These are phyloP conservation scores for Meiosimyza platycephala DNA, from an alignment of 2,888 invertebrate genomes.

Conservation along the genomic window DNA sequence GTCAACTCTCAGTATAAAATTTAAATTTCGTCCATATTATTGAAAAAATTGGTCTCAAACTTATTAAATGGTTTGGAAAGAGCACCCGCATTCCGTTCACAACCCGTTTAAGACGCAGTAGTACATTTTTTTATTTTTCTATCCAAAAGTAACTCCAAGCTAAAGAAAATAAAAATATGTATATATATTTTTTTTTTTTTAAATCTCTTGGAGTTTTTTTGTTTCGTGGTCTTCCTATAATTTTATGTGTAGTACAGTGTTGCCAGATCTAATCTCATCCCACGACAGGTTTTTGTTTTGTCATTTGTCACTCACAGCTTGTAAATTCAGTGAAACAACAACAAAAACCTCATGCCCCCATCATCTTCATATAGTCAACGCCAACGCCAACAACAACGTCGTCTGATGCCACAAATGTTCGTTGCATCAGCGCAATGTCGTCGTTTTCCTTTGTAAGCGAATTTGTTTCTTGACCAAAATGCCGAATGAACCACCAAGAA, in stretches of 20 bases:
- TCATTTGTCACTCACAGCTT: slow-evolving; percentile 66
- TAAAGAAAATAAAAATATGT: too few species aligned
- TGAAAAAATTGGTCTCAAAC: too few species aligned
- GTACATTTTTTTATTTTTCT: too few species aligned
- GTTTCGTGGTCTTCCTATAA: slow-evolving; percentile 21
- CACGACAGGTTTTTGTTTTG: slow-evolving; percentile 67
- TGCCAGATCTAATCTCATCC: slow-evolving; percentile 58
- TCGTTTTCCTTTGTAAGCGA: slow-evolving; percentile 25
- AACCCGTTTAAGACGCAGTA: too few species aligned
- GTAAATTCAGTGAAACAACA: slow-evolving; percentile 50
- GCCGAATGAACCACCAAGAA: slow-evolving; percentile 39
- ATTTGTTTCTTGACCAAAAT: slow-evolving; percentile 38
- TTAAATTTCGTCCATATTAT: too few species aligned
- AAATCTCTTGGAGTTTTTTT: not conserved
- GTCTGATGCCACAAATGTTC: slow-evolving; percentile 45
- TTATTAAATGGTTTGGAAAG: too few species aligned
- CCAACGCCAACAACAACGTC: slow-evolving; percentile 43
- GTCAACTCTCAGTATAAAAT: too few species aligned
- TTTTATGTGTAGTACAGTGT: slow-evolving; percentile 47
- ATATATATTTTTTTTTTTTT: too few species aligned
- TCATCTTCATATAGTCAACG: slow-evolving; percentile 5
- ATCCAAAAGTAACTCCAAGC: too few species aligned
- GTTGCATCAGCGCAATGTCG: slow-evolving; percentile 16
- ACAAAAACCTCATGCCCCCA: slow-evolving; percentile 32
- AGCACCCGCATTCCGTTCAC: too few species aligned